phyloP scores from a whole-genome alignment of 1,140 invertebrate species.

The Heterodera schachtii region DNA sequence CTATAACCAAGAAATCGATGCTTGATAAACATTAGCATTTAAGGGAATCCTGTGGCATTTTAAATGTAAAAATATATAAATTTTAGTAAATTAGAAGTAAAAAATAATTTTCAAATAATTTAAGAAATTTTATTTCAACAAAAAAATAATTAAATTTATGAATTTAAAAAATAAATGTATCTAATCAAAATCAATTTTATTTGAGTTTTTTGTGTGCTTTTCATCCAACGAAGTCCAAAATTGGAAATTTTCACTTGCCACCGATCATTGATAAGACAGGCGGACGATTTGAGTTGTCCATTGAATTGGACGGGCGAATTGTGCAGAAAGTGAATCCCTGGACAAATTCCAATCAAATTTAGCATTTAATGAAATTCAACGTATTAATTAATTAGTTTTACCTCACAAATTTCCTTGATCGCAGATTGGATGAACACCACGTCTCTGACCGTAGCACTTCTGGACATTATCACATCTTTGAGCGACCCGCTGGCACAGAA shows the following conservation, averaged over 20 bases:
- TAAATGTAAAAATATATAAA: no score
- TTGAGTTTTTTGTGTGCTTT: constrained; percentile 8
- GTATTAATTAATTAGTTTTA: neutral
- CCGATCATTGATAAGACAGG: constrained; percentile 61
- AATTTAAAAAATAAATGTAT: no score
- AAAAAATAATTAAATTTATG: no score
- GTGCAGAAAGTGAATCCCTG: constrained; percentile 51
- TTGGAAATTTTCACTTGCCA: constrained; percentile 61
- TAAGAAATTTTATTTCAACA: no score
- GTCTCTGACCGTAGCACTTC: constrained; percentile 52
- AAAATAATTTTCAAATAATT: no score
- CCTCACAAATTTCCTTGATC: constrained; percentile 54
- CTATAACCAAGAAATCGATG: no score
- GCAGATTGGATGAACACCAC: constrained; percentile 61
- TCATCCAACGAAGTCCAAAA: constrained; percentile 39
- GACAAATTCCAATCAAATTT: neutral
- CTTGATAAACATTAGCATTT: neutral
- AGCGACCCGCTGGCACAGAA: constrained; percentile 57
- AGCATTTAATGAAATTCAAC: no score
- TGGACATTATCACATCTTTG: constrained; percentile 51
- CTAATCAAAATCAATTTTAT: no score
- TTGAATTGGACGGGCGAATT: constrained; percentile 51
- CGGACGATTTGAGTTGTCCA: constrained; percentile 53
- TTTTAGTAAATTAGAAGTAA: no score
- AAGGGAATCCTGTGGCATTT: no score